Evolutionary conservation across 2,797 vertebrate genomes (phyloP), one percentile per base, ranked within the genome.

Genomic region (Arctocebus calabarensis): DNA sequence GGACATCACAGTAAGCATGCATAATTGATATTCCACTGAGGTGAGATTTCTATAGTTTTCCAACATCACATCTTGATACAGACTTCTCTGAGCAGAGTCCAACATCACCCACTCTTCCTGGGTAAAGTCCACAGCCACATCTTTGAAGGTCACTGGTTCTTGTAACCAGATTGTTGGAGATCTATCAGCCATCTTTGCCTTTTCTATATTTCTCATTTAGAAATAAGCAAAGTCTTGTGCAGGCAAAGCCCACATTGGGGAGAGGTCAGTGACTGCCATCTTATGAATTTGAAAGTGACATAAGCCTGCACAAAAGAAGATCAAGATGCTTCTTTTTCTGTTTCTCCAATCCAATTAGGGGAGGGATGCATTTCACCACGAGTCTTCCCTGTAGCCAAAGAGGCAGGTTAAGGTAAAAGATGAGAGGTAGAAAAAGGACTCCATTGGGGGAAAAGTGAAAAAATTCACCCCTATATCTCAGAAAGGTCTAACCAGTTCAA

Each of bases 31-130:
- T 23, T 96, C 64, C 11, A 95, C 34, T 19, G 73, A 77, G 10
- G 77, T 75, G 55, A 95, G 84, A 87, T 94, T 96, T 77, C 55
- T 71, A 25, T 93, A 92, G 83, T 95, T 97, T 96, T 92, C 94
- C 57, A 92, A 11, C 90, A 95, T 94, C 40, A 91, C 94, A 37
- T 94, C 64, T 94, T 52, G 81, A 55, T 94, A 95, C 61, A 95
- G 70, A 64, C 73, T 66, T 91, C 82, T 88, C 78, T 95, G 95
- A 93, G 81, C 25, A 34, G 95, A 55, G 43, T 90, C 85, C 59
- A 95, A 61, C 91, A 95, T 73, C 57, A 84, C 17, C 93, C 86
- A 96, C 23, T 86, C 90, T 61, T 97, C 94, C 61, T 82, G 81
- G 6, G 95, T 93, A 77, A 96, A 97, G 59, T 90, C 92, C 66